A percentile compares a stretch with the other conserved stretches of the same genome.
Evolutionary conservation across 2,797 vertebrate species (phyloP).

Genomic region (Helarctos malayanus): DNA sequence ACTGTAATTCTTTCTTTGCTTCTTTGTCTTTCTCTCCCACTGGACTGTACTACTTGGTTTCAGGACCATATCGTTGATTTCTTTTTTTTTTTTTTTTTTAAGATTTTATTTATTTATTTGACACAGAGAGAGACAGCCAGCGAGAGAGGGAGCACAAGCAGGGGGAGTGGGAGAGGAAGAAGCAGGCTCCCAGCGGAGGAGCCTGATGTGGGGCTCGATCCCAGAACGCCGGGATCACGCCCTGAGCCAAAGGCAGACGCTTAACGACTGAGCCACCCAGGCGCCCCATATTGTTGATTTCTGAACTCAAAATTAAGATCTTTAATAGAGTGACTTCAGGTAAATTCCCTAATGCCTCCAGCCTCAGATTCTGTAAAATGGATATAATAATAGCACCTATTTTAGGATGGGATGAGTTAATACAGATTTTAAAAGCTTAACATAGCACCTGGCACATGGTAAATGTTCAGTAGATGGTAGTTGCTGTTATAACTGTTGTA

Average conservation of each 20-base stretch:
- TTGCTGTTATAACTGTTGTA: background rate
- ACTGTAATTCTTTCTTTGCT: background rate
- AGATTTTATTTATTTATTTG: no score
- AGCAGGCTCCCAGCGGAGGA: no score
- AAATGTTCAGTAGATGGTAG: background rate
- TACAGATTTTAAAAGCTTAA: background rate
- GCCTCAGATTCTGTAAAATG: conserved; percentile 14
- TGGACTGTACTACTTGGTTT: background rate
- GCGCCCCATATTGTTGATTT: conserved; percentile 3
- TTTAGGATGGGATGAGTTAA: conserved; percentile 38
- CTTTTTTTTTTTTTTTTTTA: background rate
- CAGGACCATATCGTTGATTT: conserved; percentile 33
- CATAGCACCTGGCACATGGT: background rate
- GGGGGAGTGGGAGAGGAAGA: no score
- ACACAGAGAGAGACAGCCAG: no score
- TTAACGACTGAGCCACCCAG: no score
- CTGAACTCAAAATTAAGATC: conserved; percentile 41
- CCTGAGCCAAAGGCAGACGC: no score
- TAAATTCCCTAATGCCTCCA: conserved; percentile 38
- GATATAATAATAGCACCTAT: background rate
- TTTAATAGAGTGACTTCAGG: conserved; percentile 11
- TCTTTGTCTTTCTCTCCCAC: conserved; percentile 26
- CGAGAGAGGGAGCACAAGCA: no score
- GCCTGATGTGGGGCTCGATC: no score
- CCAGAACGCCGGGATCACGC: no score